A percentile compares a stretch with the other conserved stretches of the same genome.
phyloP scores from a whole-genome alignment of 2,888 invertebrate genomes.

The Euplexia lucipara region DNA sequence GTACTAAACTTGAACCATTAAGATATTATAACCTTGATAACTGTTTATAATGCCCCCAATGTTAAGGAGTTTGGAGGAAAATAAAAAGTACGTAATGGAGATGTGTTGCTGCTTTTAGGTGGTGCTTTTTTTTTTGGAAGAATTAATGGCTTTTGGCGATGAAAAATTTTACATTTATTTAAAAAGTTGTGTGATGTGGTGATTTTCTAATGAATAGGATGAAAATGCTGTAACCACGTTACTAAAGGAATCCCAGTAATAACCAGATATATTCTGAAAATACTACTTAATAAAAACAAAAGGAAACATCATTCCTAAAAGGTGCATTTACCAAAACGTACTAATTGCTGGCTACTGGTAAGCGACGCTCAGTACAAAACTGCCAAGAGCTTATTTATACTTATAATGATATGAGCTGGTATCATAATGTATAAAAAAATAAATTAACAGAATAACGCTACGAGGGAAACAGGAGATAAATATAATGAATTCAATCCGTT shows the following conservation, averaged over 20 bases:
- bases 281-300: too few relatives aligned
- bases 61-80: constrained; percentile 64
- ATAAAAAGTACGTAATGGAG: constrained; percentile 50
- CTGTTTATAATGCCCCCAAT: constrained; percentile 70
- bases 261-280: too few relatives aligned
- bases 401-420: neutral
- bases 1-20: constrained; percentile 87
- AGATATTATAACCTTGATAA: constrained; percentile 86
- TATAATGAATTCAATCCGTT: constrained; percentile 41
- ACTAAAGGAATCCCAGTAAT: too few relatives aligned
- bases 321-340: too few relatives aligned
- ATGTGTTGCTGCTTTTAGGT: constrained; percentile 37
- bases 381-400: neutral
- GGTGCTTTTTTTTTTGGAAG: constrained; percentile 18
- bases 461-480: constrained; percentile 29
- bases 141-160: neutral
- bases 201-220: neutral
- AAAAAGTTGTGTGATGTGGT: neutral
- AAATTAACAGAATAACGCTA: constrained; percentile 35
- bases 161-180: neutral
- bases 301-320: too few relatives aligned
- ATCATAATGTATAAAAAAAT: constrained; percentile 20
- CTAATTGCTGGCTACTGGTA: neutral
- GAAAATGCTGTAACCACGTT: neutral
- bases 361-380: neutral